Base-by-base conservation (phyloP, 2,113 vertebrate genomes). In the Nematolebias whitei region DNA sequence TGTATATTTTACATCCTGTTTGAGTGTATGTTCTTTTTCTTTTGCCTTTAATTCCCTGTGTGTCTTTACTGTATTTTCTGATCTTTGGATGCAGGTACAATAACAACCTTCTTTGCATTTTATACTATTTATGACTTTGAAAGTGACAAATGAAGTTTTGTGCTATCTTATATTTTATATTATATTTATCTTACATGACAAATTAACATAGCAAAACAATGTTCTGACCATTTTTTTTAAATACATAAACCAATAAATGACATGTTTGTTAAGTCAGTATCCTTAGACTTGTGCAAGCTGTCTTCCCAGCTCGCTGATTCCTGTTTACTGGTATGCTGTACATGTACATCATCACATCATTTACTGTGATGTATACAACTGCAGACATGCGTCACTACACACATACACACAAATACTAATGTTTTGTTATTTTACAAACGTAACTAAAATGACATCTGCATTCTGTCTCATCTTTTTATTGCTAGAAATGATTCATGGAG, bases 321-420 rank as follows among this genome's bases (percentile, higher is more conserved):
- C 50, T 32, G 40, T 49, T 71, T 1, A 66, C 49, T 75, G 35
- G 58, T 50, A 59, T 40, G 55, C 71, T 53, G 64, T 40, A 68
- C 60, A 60, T 29, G 12, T 12, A 18, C 63, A 48, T 71, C 81
- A 83, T 77, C 79, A 10, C 81, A 83, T 77, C 79, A 10, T 62
- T 68, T 45, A 26, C 40, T 76, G 43, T 80, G 81, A 74, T 71
- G 48, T 61, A 56, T 45, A 40, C 69, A 74, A 76, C 61, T 71
- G 52, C 49, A 70, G 52, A 49, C 51, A 63, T 20, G 29, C 39
- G 51, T 54, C 59, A 58, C 22, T 18, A 40, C 40, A 38, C 47
- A 55, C 20, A 49, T 0, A 16, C 49, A 59, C 22, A 35, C 1
- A 38, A 32, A n/a, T 35, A 8, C 32, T 10, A 35, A 8, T 35